These are phyloP conservation scores for Dicaeum eximium DNA, from an alignment of 2,113 vertebrate genomes.

Conservation along the genomic window DNA sequence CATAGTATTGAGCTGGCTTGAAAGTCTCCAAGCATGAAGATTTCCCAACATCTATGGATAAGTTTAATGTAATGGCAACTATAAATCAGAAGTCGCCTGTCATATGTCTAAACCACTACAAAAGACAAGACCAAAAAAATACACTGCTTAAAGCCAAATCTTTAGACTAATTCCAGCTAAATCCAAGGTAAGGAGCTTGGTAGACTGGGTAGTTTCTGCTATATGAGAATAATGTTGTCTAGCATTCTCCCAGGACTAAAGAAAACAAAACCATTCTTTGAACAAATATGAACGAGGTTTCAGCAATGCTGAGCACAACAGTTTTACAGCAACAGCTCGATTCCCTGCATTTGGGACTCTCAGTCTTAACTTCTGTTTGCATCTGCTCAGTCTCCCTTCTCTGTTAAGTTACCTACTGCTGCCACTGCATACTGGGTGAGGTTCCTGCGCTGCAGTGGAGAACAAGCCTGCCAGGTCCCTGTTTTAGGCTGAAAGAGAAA, in stretches of 20 bases:
- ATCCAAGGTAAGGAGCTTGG: background rate
- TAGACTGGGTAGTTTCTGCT: background rate
- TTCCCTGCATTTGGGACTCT: background rate
- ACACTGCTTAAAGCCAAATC: background rate
- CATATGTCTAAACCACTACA: background rate
- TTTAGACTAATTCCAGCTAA: background rate
- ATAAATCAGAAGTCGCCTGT: background rate
- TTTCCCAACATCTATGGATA: background rate
- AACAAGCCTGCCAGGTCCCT: conserved; percentile 80
- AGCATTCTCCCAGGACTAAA: background rate
- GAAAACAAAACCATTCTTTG: background rate
- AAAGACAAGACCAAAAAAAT: background rate
- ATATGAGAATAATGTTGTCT: background rate
- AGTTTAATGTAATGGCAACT: background rate
- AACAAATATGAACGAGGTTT: background rate
- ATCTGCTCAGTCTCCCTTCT: background rate
- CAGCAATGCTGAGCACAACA: background rate
- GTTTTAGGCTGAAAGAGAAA: conserved; percentile 81
- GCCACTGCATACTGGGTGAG: conserved; percentile 86
- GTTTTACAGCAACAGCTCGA: background rate
- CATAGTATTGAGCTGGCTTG: background rate
- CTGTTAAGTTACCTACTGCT: conserved; percentile 80
- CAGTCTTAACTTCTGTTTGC: background rate
- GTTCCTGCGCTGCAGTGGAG: conserved; percentile 82
- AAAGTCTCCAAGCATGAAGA: background rate